These are phyloP conservation scores for Microtus montanus DNA, from an alignment of 2,113 vertebrate genomes.

Conservation along the genomic window DNA sequence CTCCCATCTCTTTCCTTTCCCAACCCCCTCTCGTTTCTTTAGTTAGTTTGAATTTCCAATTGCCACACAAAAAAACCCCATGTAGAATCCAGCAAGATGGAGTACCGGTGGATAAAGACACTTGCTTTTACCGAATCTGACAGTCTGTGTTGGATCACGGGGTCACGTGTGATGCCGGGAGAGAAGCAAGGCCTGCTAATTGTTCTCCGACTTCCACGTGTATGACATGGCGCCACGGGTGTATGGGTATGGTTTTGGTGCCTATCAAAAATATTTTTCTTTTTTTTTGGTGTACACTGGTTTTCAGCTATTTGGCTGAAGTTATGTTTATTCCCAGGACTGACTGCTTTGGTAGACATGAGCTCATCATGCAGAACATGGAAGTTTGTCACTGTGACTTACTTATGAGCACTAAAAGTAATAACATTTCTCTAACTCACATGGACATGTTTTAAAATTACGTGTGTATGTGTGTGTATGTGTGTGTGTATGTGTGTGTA, in stretches of 20 bases:
- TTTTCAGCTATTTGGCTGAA: background rate
- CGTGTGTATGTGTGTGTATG: background rate
- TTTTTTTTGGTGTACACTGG: background rate
- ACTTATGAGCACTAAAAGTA: background rate
- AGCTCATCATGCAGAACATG: background rate
- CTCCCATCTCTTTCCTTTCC: background rate
- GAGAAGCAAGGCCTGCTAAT: background rate
- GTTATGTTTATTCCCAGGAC: background rate
- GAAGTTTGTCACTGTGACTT: background rate
- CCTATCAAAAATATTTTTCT: background rate
- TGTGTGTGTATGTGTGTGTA: too few species aligned
- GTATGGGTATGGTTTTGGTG: background rate
- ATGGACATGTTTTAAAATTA: background rate
- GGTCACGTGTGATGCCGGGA: background rate
- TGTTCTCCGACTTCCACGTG: background rate
- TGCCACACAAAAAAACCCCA: background rate
- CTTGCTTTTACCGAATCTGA: background rate
- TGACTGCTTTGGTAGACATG: background rate
- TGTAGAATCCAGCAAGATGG: background rate
- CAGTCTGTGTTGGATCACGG: background rate
- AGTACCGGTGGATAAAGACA: background rate
- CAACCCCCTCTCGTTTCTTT: background rate
- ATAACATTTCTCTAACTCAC: background rate
- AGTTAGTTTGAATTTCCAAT: background rate
- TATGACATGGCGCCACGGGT: background rate